Conservation (phyloP, 2,888 invertebrate genomes). For the Lomographa bimaculata region DNA sequence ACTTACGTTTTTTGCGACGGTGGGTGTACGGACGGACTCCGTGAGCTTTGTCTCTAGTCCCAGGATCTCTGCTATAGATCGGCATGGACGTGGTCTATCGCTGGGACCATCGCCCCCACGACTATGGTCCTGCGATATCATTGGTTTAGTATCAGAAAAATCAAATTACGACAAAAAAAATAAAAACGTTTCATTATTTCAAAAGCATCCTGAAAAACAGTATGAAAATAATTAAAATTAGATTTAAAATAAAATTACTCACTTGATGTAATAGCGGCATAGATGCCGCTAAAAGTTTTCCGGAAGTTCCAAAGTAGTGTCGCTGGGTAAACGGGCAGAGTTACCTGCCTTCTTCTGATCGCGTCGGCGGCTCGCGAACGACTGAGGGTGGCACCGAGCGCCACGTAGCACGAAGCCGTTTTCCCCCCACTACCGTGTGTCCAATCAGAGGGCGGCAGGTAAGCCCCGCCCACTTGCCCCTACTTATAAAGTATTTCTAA, state of each 20-base stretch:
- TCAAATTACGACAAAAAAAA: too few species aligned
- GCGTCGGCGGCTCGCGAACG: conserved; percentile 59
- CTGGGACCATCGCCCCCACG: conserved; percentile 59
- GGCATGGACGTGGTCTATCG: conserved; percentile 48
- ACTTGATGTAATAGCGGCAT: conserved; percentile 76
- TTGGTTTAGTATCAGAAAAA: too few species aligned
- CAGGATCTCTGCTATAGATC: conserved; percentile 60
- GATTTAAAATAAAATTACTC: conserved; percentile 33
- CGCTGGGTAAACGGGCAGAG: conserved; percentile 44
- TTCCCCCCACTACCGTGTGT: conserved; percentile 46
- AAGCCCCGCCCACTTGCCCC: conserved; percentile 38
- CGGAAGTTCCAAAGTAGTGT: conserved; percentile 46
- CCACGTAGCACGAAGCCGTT: conserved; percentile 58
- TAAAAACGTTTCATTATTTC: too few species aligned
- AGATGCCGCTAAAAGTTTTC: conserved; percentile 53
- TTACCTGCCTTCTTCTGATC: conserved; percentile 44
- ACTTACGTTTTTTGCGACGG: conserved; percentile 56
- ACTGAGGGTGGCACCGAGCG: conserved; percentile 51
- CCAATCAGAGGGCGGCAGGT: conserved; percentile 37
- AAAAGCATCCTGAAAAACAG: too few species aligned
- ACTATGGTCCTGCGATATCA: conserved; percentile 53
- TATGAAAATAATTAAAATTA: too few species aligned
- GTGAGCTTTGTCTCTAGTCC: conserved; percentile 47
- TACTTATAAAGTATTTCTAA: conserved; percentile 29
- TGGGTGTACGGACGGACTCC: conserved; percentile 44